phyloP scores from a whole-genome alignment of 2,888 invertebrate species.

The Zelleria hepariella region DNA sequence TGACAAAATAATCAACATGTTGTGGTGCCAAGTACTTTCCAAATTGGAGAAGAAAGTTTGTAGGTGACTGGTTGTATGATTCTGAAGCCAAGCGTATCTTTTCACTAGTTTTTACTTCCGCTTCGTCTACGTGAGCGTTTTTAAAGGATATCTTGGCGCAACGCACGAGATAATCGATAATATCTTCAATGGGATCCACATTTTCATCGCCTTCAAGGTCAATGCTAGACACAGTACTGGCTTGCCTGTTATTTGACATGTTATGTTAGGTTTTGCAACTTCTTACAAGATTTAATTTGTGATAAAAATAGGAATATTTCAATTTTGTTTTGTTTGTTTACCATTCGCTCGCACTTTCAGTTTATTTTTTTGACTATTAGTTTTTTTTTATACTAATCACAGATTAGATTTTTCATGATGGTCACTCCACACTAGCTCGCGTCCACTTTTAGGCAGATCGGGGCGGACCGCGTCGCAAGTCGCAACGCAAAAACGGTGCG shows the following conservation, averaged over 20 bases:
- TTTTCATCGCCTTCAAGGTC: conserved; percentile 20
- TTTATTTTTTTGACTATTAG: no score
- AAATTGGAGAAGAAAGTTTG: conserved; percentile 82
- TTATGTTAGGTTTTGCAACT: no score
- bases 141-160: conserved; percentile 80
- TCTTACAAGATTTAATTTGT: no score
- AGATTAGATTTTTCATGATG: no score
- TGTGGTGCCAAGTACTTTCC: conserved; percentile 77
- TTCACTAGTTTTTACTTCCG: conserved; percentile 78
- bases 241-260: background rate
- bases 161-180: conserved; percentile 74
- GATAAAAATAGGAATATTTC: no score
- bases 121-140: conserved; percentile 85
- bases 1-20: conserved; percentile 80
- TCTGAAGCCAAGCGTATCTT: conserved; percentile 78
- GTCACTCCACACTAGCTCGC: no score
- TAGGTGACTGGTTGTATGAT: conserved; percentile 75
- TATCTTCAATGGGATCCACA: conserved; percentile 61
- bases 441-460: no score
- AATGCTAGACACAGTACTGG: background rate
- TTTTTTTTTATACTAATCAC: no score
- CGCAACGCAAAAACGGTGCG: no score
- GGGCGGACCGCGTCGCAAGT: no score
- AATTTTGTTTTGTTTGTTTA: no score
- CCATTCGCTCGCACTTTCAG: no score